A percentile compares a stretch with the other conserved stretches of the same genome.
phyloP scores from a whole-genome alignment of 2,797 vertebrate species.

The Hipposideros larvatus region DNA sequence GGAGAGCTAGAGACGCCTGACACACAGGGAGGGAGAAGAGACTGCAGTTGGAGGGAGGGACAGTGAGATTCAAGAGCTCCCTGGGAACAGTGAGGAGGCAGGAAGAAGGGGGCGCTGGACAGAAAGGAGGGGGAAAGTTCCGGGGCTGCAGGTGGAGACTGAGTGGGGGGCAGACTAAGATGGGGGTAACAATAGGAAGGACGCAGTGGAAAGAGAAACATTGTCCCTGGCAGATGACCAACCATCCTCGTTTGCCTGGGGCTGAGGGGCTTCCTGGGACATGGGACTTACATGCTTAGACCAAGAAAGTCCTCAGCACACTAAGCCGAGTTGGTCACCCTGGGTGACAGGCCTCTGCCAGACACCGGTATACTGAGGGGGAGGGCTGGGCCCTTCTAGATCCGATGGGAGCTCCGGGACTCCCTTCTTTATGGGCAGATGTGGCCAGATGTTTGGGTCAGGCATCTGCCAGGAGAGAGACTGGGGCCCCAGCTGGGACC shows the following conservation, averaged over 20 bases:
- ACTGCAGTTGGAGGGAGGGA: background rate
- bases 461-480: background rate
- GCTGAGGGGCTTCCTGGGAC: background rate
- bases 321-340: background rate
- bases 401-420: background rate
- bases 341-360: background rate
- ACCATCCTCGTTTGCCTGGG: rapidly evolving
- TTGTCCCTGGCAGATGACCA: background rate
- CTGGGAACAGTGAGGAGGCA: background rate
- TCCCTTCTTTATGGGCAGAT: constrained; percentile 13
- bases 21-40: background rate
- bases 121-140: background rate
- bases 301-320: background rate
- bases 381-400: background rate
- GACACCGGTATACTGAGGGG: background rate
- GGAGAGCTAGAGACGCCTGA: background rate
- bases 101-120: background rate
- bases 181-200: background rate
- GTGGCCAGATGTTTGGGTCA: constrained; percentile 67
- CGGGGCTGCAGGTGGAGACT: background rate
- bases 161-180: background rate
- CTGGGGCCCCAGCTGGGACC: constrained; percentile 30
- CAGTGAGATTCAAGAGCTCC: background rate
- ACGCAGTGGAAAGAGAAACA: background rate
- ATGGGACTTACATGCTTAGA: background rate